These are phyloP conservation scores for Diaprepes abbreviatus DNA, from an alignment of 2,888 invertebrate genomes.

Conservation along the genomic window DNA sequence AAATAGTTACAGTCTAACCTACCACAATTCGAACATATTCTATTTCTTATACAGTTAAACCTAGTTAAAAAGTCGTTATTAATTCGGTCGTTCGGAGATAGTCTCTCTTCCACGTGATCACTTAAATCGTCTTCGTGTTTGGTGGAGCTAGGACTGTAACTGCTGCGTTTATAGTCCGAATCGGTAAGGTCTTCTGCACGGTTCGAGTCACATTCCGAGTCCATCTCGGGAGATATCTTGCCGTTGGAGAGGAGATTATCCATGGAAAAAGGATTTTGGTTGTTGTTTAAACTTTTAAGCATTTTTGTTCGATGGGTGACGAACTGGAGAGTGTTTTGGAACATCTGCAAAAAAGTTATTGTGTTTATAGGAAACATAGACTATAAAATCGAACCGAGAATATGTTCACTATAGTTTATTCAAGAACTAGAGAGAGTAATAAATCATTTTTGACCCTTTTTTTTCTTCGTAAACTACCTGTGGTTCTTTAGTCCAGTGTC, in stretches of 20 bases:
- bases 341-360: slow-evolving; percentile 57
- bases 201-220: slow-evolving; percentile 47
- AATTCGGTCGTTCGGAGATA: slow-evolving; percentile 55
- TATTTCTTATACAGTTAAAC: slow-evolving; percentile 64
- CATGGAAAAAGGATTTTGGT: slow-evolving; percentile 66
- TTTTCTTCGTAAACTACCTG: too few species aligned
- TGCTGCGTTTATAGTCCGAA: slow-evolving; percentile 49
- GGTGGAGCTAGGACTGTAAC: slow-evolving; percentile 49
- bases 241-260: slow-evolving; percentile 64
- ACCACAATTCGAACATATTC: slow-evolving; percentile 72
- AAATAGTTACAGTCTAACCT: slow-evolving; percentile 71
- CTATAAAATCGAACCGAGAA: too few species aligned
- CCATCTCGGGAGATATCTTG: slow-evolving; percentile 62
- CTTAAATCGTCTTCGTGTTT: slow-evolving; percentile 52
- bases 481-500: too few species aligned
- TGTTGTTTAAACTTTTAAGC: slow-evolving; percentile 64
- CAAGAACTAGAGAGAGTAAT: too few species aligned
- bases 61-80: slow-evolving; percentile 57
- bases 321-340: slow-evolving; percentile 63
- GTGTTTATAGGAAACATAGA: too few species aligned
- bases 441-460: too few species aligned
- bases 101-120: slow-evolving; percentile 58
- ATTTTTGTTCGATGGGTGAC: slow-evolving; percentile 63
- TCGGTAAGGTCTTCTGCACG: slow-evolving; percentile 49
- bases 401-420: too few species aligned